Evolutionary conservation across 2,113 vertebrate genomes (phyloP).

Genomic region (Pedetes capensis): DNA sequence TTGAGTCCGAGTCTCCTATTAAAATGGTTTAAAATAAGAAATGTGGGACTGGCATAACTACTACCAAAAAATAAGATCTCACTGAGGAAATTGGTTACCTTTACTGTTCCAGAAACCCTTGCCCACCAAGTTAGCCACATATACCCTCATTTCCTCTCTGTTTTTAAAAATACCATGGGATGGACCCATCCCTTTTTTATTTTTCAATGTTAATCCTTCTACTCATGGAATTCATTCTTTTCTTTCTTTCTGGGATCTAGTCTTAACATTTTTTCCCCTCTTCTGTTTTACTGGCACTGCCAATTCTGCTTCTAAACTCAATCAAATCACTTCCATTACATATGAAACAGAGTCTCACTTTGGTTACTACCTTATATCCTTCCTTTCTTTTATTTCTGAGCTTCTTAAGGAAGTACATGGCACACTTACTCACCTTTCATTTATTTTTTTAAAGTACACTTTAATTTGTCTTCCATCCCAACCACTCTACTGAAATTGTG

Average conservation of each 20-base stretch:
- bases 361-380: not conserved
- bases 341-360: not conserved
- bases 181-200: not conserved
- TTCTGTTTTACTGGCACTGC: not conserved
- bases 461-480: constrained; percentile 30
- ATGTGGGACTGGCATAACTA: not conserved
- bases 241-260: not conserved
- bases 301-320: not conserved
- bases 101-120: not conserved
- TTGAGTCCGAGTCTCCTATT: not conserved
- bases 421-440: not conserved
- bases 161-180: not conserved
- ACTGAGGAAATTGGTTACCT: not conserved
- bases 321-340: not conserved
- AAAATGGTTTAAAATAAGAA: not conserved
- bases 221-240: not conserved
- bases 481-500: not conserved
- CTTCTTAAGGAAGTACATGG: not conserved
- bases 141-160: not conserved
- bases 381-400: not conserved
- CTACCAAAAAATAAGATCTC: not conserved
- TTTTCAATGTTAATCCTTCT: not conserved
- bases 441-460: constrained; percentile 1
- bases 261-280: not conserved
- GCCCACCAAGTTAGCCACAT: fast-evolving